Evolutionary conservation across 1,140 invertebrate species (phyloP).

Genomic region (Gryllus bimaculatus): DNA sequence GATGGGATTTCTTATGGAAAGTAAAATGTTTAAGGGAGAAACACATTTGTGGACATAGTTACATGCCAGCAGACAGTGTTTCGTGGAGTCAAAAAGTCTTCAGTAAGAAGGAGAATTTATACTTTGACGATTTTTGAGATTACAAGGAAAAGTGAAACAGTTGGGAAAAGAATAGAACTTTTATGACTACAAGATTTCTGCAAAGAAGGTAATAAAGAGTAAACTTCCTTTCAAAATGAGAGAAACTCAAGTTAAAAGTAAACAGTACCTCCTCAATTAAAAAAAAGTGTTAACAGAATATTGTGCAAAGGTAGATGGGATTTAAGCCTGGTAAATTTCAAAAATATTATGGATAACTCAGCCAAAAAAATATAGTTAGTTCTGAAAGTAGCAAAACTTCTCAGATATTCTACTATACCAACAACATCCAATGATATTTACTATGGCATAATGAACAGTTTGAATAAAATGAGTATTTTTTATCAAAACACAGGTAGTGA

Average conservation of each 20-base stretch:
- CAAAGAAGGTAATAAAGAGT: not conserved
- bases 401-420: not conserved
- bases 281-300: not conserved
- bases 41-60: slow-evolving; percentile 6
- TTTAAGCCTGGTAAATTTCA: not conserved
- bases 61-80: not conserved
- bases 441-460: not conserved
- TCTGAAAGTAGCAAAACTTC: not conserved
- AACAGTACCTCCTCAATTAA: not conserved
- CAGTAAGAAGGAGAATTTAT: not conserved
- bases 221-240: not conserved
- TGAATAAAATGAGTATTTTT: not conserved
- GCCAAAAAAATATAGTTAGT: not conserved
- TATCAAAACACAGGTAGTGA: not conserved
- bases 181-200: not conserved
- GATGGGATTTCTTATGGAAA: not conserved
- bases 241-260: not conserved
- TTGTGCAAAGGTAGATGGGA: not conserved
- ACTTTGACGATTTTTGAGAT: not conserved
- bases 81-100: not conserved
- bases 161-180: not conserved
- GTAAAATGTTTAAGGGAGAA: not conserved
- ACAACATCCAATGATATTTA: not conserved
- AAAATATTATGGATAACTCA: not conserved
- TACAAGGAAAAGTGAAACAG: not conserved